These are phyloP conservation scores for Pangasianodon hypophthalmus DNA, from an alignment of 2,113 vertebrate genomes.

Conservation along the genomic window DNA sequence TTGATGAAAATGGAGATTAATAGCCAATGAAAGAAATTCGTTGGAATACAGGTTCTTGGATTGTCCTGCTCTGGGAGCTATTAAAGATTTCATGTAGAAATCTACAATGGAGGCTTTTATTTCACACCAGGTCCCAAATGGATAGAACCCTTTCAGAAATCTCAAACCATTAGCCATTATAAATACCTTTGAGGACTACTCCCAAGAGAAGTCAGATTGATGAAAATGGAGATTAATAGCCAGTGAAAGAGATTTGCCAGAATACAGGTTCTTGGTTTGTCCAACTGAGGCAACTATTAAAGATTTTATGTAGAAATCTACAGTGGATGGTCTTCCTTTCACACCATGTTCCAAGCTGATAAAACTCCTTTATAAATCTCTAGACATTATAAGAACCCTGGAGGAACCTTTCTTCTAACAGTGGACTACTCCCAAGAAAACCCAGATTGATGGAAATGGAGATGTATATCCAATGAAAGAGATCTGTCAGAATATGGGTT, in stretches of 20 bases:
- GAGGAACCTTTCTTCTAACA: not conserved
- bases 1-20: not conserved
- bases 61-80: not conserved
- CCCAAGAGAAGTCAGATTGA: not conserved
- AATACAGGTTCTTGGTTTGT: not conserved
- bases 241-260: not conserved
- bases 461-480: too few relatives aligned
- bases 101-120: not conserved
- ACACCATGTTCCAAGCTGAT: not conserved
- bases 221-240: not conserved
- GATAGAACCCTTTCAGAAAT: not conserved
- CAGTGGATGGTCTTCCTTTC: not conserved
- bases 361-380: not conserved
- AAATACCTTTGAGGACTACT: not conserved
- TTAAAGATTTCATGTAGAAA: not conserved
- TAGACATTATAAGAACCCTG: not conserved
- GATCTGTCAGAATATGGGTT: not conserved
- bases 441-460: not conserved
- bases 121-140: not conserved
- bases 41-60: not conserved
- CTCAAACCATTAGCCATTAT: not conserved
- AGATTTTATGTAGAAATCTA: not conserved
- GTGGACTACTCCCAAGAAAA: too few relatives aligned
- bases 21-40: not conserved
- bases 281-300: not conserved